These are phyloP conservation scores for Chrysolina americana DNA, from an alignment of 2,888 invertebrate genomes.

Conservation along the genomic window DNA sequence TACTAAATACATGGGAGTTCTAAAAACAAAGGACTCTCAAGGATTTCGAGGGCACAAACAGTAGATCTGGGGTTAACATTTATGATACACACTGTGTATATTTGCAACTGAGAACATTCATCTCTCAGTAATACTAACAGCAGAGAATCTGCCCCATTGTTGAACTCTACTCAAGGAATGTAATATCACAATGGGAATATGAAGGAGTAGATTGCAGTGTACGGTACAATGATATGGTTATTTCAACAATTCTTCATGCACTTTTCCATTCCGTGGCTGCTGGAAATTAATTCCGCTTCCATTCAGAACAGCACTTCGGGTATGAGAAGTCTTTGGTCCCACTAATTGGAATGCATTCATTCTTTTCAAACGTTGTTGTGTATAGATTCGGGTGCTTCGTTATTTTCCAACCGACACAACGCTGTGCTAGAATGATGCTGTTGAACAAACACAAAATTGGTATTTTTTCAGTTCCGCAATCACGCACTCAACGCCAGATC, in stretches of 20 bases:
- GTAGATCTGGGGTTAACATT: too few species aligned
- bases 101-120: too few species aligned
- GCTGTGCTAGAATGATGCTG: background rate
- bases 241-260: slow-evolving; percentile 5
- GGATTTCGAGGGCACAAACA: too few species aligned
- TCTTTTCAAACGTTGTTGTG: slow-evolving; percentile 22
- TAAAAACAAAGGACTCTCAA: too few species aligned
- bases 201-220: background rate
- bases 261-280: slow-evolving; percentile 12
- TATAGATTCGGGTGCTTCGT: slow-evolving; percentile 15
- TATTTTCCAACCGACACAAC: slow-evolving; percentile 12
- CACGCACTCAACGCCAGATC: background rate
- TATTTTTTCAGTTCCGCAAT: slow-evolving; percentile 9
- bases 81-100: too few species aligned
- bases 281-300: slow-evolving; percentile 17
- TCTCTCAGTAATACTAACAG: too few species aligned
- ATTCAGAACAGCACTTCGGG: slow-evolving; percentile 16
- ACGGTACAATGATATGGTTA: slow-evolving; percentile 7
- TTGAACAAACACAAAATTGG: background rate
- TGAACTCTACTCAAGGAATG: background rate
- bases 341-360: slow-evolving; percentile 19
- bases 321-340: slow-evolving; percentile 20
- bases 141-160: too few species aligned
- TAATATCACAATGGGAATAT: background rate
- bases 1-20: too few species aligned